Conservation (phyloP, 1,140 invertebrate genomes). For the Heliothis subflexa region DNA sequence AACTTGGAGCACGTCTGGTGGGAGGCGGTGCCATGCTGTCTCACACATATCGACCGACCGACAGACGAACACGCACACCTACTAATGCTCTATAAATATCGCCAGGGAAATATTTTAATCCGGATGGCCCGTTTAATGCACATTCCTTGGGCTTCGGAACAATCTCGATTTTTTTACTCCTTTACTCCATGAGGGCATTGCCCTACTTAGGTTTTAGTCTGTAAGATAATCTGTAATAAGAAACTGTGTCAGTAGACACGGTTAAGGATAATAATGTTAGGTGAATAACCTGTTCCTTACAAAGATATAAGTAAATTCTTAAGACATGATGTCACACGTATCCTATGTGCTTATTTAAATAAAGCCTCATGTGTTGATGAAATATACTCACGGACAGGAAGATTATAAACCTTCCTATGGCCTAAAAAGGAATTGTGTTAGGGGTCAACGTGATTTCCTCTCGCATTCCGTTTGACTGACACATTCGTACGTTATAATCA, state of each 20-base stretch:
- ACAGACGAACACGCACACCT: constrained; percentile 79
- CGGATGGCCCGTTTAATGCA: constrained; percentile 81
- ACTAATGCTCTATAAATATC: constrained; percentile 82
- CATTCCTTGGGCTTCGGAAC: constrained; percentile 75
- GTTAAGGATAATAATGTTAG: constrained; percentile 57
- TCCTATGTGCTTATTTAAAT: constrained; percentile 42
- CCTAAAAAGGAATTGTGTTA: constrained; percentile 79
- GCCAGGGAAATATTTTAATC: constrained; percentile 83
- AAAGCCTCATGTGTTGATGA: constrained; percentile 46
- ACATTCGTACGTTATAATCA: constrained; percentile 74
- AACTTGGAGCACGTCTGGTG: constrained; percentile 73
- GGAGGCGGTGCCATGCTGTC: constrained; percentile 83
- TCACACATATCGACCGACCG: constrained; percentile 74
- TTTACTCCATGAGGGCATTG: constrained; percentile 60
- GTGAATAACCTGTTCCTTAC: constrained; percentile 57
- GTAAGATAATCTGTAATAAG: constrained; percentile 61
- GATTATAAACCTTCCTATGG: constrained; percentile 70
- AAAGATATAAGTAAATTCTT: constrained; percentile 47
- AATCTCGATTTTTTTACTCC: constrained; percentile 66
- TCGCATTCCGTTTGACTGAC: constrained; percentile 80
- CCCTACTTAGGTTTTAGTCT: constrained; percentile 60
- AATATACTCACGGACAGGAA: constrained; percentile 67
- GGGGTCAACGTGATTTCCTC: constrained; percentile 82
- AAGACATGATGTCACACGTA: constrained; percentile 49
- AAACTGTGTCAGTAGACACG: constrained; percentile 69